These are phyloP conservation scores for Platygyra sinensis DNA, from an alignment of 64 coral and sea anemone genomes.

Conservation along the genomic window DNA sequence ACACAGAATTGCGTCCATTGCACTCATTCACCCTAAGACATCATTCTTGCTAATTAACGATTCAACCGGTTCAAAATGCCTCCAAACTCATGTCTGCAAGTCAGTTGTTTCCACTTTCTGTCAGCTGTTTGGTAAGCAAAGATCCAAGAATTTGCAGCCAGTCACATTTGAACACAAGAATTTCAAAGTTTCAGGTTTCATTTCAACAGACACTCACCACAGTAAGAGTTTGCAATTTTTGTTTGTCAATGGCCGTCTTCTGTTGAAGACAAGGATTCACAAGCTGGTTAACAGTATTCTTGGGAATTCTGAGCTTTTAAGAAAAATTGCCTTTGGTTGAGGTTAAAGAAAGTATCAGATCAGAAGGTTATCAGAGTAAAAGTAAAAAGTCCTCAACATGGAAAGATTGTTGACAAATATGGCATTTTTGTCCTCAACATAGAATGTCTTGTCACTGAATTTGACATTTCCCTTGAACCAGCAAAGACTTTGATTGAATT, in stretches of 20 bases:
- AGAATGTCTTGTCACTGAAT: slow-evolving; percentile 67
- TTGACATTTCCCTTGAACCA: slow-evolving; percentile 91
- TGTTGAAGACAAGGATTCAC: slow-evolving; percentile 92
- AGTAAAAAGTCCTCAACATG: background rate
- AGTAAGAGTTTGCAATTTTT: slow-evolving; percentile 89
- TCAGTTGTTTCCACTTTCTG: slow-evolving; percentile 79
- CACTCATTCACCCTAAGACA: slow-evolving; percentile 76
- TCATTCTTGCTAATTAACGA: slow-evolving; percentile 84
- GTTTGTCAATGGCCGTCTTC: slow-evolving; percentile 82
- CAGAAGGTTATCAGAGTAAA: slow-evolving; percentile 33
- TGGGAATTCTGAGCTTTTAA: slow-evolving; percentile 57
- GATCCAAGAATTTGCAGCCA: slow-evolving; percentile 74
- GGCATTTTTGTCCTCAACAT: slow-evolving; percentile 82
- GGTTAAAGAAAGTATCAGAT: background rate
- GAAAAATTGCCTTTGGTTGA: background rate
- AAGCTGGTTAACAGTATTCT: slow-evolving; percentile 80
- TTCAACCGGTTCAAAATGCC: slow-evolving; percentile 56
- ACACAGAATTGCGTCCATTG: slow-evolving; percentile 74
- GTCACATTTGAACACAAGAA: slow-evolving; percentile 35
- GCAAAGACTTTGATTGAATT: slow-evolving; percentile 96
- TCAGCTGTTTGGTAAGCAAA: slow-evolving; percentile 90
- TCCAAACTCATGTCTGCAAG: slow-evolving; percentile 76
- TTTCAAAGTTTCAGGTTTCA: slow-evolving; percentile 67
- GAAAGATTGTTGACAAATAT: slow-evolving; percentile 66
- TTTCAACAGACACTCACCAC: slow-evolving; percentile 70